Evolutionary conservation across 2,113 vertebrate species (phyloP).

Genomic region (Anhinga rufa): DNA sequence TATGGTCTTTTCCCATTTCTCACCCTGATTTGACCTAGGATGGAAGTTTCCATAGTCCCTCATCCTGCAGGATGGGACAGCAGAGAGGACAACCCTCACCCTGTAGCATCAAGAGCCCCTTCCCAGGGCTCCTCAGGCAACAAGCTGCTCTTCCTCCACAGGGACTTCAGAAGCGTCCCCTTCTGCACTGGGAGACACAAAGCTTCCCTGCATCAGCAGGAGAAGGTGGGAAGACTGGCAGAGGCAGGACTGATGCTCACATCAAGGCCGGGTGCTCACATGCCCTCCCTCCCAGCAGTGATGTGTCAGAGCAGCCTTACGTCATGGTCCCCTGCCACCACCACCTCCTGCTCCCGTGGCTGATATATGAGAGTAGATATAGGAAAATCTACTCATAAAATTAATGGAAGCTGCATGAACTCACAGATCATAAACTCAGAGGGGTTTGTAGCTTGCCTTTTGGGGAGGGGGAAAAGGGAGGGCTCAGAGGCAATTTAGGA

Average conservation of each 20-base stretch:
- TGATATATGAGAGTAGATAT: slow-evolving; percentile 36
- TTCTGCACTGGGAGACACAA: background rate
- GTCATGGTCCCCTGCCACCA: background rate
- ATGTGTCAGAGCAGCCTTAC: background rate
- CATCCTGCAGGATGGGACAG: background rate
- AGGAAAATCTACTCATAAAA: slow-evolving; percentile 33
- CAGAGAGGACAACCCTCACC: background rate
- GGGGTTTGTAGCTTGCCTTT: slow-evolving; percentile 10
- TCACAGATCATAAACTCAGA: slow-evolving; percentile 44
- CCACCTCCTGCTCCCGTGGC: background rate
- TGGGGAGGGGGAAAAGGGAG: background rate
- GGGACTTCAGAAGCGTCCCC: background rate
- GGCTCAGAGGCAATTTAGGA: slow-evolving; percentile 31
- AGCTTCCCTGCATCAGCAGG: background rate
- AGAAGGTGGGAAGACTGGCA: background rate
- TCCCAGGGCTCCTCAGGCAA: background rate
- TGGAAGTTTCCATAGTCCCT: background rate
- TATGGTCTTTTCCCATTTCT: background rate
- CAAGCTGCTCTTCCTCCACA: background rate
- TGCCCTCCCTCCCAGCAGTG: background rate
- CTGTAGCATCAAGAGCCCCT: background rate
- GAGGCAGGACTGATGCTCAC: background rate
- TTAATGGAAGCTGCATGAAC: slow-evolving; percentile 41
- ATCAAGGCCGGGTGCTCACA: rapidly evolving
- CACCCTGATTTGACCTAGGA: background rate